Conservation (phyloP, 1,140 invertebrate genomes). For the Ceratitis capitata region DNA sequence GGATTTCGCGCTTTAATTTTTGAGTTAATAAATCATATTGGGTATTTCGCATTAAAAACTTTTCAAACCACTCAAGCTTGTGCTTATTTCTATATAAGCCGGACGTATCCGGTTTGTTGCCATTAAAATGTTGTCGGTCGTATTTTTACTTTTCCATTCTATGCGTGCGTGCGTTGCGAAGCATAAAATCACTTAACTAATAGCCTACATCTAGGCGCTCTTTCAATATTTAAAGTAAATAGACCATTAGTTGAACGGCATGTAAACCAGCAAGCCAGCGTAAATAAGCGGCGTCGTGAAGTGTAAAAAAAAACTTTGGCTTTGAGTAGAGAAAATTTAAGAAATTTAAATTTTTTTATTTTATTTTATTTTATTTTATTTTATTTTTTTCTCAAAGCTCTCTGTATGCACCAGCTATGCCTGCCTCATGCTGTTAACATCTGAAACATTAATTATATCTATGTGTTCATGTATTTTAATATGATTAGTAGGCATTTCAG, state of each 20-base stretch:
- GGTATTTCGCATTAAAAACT: not conserved
- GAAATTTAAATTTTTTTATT: not conserved
- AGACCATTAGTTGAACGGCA: not conserved
- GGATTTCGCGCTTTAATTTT: conserved; percentile 12
- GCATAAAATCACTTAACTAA: not conserved
- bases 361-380: too few species aligned
- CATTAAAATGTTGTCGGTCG: not conserved
- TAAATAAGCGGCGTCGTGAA: not conserved
- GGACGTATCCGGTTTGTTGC: not conserved
- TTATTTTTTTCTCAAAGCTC: too few species aligned
- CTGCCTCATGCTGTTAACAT: not conserved
- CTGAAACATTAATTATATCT: not conserved
- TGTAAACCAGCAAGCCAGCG: not conserved
- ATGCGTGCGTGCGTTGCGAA: not conserved
- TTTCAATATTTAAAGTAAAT: not conserved
- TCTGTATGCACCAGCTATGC: not conserved
- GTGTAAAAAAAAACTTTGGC: not conserved
- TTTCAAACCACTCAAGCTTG: not conserved
- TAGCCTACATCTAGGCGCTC: not conserved
- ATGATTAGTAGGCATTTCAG: not conserved
- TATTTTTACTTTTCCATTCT: not conserved
- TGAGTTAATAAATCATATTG: conserved; percentile 10
- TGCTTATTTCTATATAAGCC: not conserved
- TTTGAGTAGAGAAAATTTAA: not conserved
- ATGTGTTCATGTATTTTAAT: not conserved